Conservation (phyloP, 2,797 vertebrate species). For the Chelonia mydas region DNA sequence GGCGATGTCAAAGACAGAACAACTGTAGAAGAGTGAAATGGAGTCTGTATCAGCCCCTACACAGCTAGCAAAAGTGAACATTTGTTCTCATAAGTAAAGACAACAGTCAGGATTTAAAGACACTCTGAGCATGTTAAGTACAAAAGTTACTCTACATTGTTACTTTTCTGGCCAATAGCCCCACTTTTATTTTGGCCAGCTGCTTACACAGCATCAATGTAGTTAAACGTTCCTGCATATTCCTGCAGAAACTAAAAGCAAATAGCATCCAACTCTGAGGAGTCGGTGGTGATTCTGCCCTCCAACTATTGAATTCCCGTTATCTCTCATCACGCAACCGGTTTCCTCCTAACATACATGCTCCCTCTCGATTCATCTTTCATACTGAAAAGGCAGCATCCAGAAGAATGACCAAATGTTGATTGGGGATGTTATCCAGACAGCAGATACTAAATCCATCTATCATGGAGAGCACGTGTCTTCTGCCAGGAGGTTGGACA, state of each 20-base stretch:
- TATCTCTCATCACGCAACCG: background rate
- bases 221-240: background rate
- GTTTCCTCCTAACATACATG: rapidly evolving
- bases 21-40: too few species aligned
- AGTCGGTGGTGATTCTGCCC: background rate
- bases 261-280: background rate
- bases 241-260: background rate
- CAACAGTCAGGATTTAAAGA: background rate
- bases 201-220: rapidly evolving
- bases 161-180: background rate
- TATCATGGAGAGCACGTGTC: background rate
- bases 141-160: rapidly evolving
- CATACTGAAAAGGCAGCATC: background rate
- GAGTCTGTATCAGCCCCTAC: background rate
- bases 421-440: background rate
- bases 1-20: background rate
- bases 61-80: background rate
- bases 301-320: background rate
- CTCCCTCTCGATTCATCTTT: background rate
- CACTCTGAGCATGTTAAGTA: background rate
- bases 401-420: background rate
- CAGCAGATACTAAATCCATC: background rate
- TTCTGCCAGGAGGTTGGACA: background rate
- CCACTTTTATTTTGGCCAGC: background rate
- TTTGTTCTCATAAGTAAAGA: background rate